phyloP scores from a whole-genome alignment of 2,888 invertebrate species.

The Drosophila paracracens region DNA sequence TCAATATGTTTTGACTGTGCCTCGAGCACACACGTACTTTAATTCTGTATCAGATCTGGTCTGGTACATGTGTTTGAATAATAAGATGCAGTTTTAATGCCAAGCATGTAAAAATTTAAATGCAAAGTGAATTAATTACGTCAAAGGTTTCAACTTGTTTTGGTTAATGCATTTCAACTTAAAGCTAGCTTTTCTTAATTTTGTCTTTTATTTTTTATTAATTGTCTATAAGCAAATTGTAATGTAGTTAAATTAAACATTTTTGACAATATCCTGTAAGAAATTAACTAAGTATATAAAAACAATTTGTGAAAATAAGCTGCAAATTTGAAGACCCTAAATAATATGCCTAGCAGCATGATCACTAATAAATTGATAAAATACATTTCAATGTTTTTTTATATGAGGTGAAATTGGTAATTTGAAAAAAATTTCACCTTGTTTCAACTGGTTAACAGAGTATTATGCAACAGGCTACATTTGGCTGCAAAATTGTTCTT shows the following conservation, averaged over 20 bases:
- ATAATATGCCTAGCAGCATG: not conserved
- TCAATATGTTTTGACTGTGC: slow-evolving; percentile 61
- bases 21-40: slow-evolving; percentile 1
- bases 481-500: slow-evolving; percentile 11
- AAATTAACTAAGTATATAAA: not conserved
- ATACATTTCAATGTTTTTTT: not conserved
- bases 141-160: not conserved
- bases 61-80: not conserved
- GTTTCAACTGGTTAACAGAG: not conserved
- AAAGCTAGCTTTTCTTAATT: not conserved
- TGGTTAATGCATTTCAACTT: not conserved
- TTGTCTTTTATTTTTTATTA: not conserved
- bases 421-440: not conserved
- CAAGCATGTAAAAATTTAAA: not conserved
- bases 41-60: not conserved
- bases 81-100: slow-evolving; percentile 9
- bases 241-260: not conserved
- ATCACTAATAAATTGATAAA: not conserved
- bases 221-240: not conserved
- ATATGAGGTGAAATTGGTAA: not conserved
- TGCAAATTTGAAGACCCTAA: not conserved
- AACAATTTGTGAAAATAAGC: not conserved
- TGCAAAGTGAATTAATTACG: slow-evolving; percentile 10
- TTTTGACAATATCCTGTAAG: not conserved
- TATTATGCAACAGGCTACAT: not conserved